Evolutionary conservation across 2,113 vertebrate species (phyloP), one percentile per base, ranked within the genome.

Genomic region (Centropus unirufus): DNA sequence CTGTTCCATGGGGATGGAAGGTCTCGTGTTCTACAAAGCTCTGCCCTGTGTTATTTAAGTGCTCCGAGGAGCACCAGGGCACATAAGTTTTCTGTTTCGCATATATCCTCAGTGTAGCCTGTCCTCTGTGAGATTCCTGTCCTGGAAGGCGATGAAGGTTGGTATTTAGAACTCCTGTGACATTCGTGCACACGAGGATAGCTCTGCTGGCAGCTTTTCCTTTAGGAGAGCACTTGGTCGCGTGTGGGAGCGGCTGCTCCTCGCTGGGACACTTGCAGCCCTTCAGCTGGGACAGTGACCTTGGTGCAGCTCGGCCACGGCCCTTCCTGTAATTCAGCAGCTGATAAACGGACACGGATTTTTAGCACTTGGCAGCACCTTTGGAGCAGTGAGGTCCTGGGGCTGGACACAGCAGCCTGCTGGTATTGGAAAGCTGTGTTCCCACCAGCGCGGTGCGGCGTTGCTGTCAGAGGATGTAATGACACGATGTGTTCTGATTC

Each of bases 281-380:
- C 55, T 83, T 52, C 87, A 59, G 52, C 30, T 0, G 0, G 39
- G 14, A 7, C 2, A 0, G 36, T 90, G 94, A 93, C 89, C 85
- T 83, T 74, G 66, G 79, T 68, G 68, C 57, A 40, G 83, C 57
- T 54, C 66, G 68, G 88, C 69, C 90, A 32, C 87, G 23, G 0
- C 85, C 93, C 94, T 95, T 95, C 92, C 95, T 89, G 76, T 89
- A 30, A 86, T 88, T 92, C 83, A 69, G 8, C 40, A 75, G 69
- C 85, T 88, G 93, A 74, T 64, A 88, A 86, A 49, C 61, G 52
- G 34, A 83, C 0, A 3, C 11, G 44, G 47, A 64, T 74, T 88
- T 91, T 81, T 47, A 78, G 51, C 52, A 32, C 49, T 82, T 87
- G 87, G 84, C 89, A 91, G 46, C 11, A 52, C 81, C 76, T 91